Percentiles rank a stretch among this genome's conserved stretches.
phyloP scores from a whole-genome alignment of 2,888 invertebrate genomes.

The Lapara coniferarum region DNA sequence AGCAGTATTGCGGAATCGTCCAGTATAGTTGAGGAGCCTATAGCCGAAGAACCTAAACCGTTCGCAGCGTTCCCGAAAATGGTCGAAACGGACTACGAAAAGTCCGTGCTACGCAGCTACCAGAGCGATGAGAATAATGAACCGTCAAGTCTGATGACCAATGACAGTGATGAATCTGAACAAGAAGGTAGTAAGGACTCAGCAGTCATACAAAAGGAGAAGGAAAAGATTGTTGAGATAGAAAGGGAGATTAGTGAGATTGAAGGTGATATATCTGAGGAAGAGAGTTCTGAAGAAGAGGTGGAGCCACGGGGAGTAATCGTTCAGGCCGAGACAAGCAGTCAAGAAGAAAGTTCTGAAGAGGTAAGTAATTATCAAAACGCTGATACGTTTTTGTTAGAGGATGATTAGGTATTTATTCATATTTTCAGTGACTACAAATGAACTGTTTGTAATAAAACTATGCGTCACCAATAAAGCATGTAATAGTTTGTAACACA shows the following conservation, averaged over 20 bases:
- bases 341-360: constrained; percentile 37
- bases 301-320: constrained; percentile 36
- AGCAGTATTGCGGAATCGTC: constrained; percentile 55
- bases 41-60: constrained; percentile 40
- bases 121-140: constrained; percentile 55
- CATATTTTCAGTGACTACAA: too few relatives aligned
- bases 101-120: constrained; percentile 61
- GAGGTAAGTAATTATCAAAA: constrained; percentile 35
- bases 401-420: too few relatives aligned
- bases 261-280: constrained; percentile 67
- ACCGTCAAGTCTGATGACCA: constrained; percentile 68
- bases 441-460: too few relatives aligned
- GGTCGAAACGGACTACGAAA: constrained; percentile 58
- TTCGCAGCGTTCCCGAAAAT: constrained; percentile 49
- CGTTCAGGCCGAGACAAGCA: constrained; percentile 31
- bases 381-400: background rate
- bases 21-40: constrained; percentile 45
- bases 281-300: constrained; percentile 40
- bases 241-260: constrained; percentile 76
- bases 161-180: constrained; percentile 67
- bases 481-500: too few relatives aligned
- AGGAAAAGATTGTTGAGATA: constrained; percentile 71
- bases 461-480: too few relatives aligned
- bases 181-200: constrained; percentile 36
- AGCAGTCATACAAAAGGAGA: constrained; percentile 66